Conservation (phyloP, 1,140 invertebrate species). For the Drosophila miranda region DNA sequence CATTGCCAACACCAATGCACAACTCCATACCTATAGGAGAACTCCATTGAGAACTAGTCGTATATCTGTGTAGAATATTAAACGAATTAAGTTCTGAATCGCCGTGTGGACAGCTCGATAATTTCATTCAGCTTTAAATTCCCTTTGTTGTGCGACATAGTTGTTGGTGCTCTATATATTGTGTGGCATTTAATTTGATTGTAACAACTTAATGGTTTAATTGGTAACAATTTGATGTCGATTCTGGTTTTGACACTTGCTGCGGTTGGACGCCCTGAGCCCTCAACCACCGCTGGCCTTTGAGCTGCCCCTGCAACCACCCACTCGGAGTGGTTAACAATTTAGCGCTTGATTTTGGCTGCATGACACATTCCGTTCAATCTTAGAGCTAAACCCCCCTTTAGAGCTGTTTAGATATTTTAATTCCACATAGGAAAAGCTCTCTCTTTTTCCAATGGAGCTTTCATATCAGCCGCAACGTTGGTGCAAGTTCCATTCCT, state of each 20-base stretch:
- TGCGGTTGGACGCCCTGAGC: slow-evolving; percentile 37
- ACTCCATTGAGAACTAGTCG: too few species aligned
- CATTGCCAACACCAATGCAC: too few species aligned
- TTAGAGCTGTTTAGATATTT: slow-evolving; percentile 4
- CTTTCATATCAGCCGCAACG: slow-evolving; percentile 30
- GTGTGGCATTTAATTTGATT: slow-evolving; percentile 55
- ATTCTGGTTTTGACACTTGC: slow-evolving; percentile 48
- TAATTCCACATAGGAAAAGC: slow-evolving; percentile 32
- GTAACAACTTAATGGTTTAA: slow-evolving; percentile 80
- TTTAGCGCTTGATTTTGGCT: slow-evolving; percentile 21
- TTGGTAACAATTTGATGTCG: slow-evolving; percentile 40
- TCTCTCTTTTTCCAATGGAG: slow-evolving; percentile 3
- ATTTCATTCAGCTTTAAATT: slow-evolving; percentile 31
- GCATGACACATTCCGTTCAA: slow-evolving; percentile 33
- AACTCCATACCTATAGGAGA: background rate
- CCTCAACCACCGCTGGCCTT: background rate
- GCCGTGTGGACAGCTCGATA: slow-evolving; percentile 36
- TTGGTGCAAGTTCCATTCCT: background rate
- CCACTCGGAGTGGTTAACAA: background rate
- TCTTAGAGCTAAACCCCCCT: slow-evolving; percentile 21
- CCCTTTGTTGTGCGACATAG: slow-evolving; percentile 36
- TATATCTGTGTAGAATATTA: slow-evolving; percentile 9
- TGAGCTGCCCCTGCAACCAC: slow-evolving; percentile 4
- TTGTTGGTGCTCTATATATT: slow-evolving; percentile 34
- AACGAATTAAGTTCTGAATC: slow-evolving; percentile 36